These are phyloP conservation scores for Phoxinus dragarum DNA, from an alignment of 2,797 vertebrate species.

Conservation along the genomic window DNA sequence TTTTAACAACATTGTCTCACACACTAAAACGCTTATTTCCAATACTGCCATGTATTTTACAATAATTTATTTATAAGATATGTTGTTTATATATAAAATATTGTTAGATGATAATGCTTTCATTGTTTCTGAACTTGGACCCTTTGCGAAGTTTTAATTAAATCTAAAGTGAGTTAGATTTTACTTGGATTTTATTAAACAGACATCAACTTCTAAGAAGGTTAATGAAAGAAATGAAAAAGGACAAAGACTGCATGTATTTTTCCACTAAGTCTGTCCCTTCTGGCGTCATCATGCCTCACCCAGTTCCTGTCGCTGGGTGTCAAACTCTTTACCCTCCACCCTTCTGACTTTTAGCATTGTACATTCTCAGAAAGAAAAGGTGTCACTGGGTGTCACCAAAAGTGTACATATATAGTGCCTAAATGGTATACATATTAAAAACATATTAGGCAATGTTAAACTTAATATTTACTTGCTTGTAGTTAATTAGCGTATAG, in stretches of 20 bases:
- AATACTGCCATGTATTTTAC: not conserved
- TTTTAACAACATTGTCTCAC: not conserved
- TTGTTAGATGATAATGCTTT: not conserved
- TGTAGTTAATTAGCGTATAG: too few relatives aligned
- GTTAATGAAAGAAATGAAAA: not conserved
- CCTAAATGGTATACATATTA: not conserved
- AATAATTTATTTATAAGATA: not conserved
- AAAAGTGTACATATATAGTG: not conserved
- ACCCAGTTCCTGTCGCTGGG: not conserved
- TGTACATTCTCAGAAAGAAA: not conserved
- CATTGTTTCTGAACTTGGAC: not conserved
- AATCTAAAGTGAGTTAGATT: not conserved
- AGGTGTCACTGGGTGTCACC: not conserved
- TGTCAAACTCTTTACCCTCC: not conserved
- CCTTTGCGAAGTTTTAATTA: not conserved
- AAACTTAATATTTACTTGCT: too few relatives aligned
- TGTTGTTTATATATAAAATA: not conserved
- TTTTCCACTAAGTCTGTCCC: conserved; percentile 5
- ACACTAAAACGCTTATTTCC: not conserved
- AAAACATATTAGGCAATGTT: too few relatives aligned
- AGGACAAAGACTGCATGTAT: not conserved
- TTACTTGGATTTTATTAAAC: not conserved
- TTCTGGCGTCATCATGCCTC: not conserved
- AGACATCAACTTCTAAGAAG: not conserved
- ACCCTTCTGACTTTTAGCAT: not conserved